phyloP scores from a whole-genome alignment of 1,140 invertebrate genomes.

The Diachasmimorpha longicaudata region DNA sequence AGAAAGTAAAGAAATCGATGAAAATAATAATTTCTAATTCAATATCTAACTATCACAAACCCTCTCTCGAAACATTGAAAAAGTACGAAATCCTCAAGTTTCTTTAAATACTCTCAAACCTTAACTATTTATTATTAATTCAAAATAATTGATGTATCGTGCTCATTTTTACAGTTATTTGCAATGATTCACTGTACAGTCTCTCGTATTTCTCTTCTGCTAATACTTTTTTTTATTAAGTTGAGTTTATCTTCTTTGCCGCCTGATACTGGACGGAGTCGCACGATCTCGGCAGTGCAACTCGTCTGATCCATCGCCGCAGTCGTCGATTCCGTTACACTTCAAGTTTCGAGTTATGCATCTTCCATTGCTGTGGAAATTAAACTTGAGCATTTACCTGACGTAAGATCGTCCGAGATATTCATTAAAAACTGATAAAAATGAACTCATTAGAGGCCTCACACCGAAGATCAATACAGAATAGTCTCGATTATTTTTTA shows the following conservation, averaged over 20 bases:
- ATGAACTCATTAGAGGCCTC: too few relatives aligned
- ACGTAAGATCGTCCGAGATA: too few relatives aligned
- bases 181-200: constrained; percentile 14
- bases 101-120: not conserved
- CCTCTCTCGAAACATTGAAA: not conserved
- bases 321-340: constrained; percentile 75
- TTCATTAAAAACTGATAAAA: too few relatives aligned
- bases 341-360: constrained; percentile 64
- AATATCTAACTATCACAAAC: too few relatives aligned
- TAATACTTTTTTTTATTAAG: constrained; percentile 30
- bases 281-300: constrained; percentile 61
- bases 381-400: too few relatives aligned
- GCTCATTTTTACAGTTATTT: constrained; percentile 7
- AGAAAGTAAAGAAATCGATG: too few relatives aligned
- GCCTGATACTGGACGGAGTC: not conserved
- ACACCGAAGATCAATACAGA: not conserved
- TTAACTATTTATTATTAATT: not conserved
- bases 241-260: constrained; percentile 6
- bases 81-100: not conserved
- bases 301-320: constrained; percentile 75
- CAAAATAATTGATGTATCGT: not conserved
- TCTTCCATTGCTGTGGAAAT: constrained; percentile 62
- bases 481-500: not conserved
- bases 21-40: too few relatives aligned
- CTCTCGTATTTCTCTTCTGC: constrained; percentile 27